Evolutionary conservation across 2,888 invertebrate species (phyloP), one percentile per base, ranked within the genome.

Genomic region (Tortricodes alternella): DNA sequence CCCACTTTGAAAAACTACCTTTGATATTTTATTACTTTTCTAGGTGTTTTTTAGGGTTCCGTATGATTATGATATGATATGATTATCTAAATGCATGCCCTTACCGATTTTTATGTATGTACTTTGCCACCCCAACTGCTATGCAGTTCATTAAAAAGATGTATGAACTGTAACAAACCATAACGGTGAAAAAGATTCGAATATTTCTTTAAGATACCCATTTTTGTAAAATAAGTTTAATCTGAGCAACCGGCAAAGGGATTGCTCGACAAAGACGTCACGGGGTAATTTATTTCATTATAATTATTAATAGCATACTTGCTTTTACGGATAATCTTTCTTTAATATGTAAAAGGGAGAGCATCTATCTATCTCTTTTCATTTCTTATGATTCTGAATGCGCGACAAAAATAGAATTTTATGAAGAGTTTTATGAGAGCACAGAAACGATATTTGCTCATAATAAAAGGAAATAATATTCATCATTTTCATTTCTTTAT

Each of bases 281-380:
- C 44, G 46, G 38, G 24, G 48, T 53, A 59, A 63, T 66, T 63
- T 59, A 61, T 59, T 44, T 46, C 57, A 58, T 60, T 55, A 63
- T 62, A 62, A 53, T 63, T 60, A 64, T 62, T 63, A 63, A 67
- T 63, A 58, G 63, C 58, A 53, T 44, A 48, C 46, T 53, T 57
- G 57, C 27, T 38, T 55, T 24, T 21, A 32, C 34, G 41, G 51
- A 46, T 38, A 53, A 56, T 56, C 34, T 49, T 37, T 37, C 16
- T 37, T 50, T 29, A 41, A 37, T 23, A 23, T 16, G 13, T n/a
- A 27, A 32, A 13, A 44, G 16, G 3, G 37, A 29, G 35, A 23
- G 29, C 19, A 32, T 23, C 34, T 19, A 32, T 6, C 15, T 8
- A 7, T 48, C 48, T 24, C 34, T 23, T 41, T 41, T 27, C 7